Base-by-base conservation (phyloP, 2,113 vertebrate genomes). In the Caloenas nicobarica region DNA sequence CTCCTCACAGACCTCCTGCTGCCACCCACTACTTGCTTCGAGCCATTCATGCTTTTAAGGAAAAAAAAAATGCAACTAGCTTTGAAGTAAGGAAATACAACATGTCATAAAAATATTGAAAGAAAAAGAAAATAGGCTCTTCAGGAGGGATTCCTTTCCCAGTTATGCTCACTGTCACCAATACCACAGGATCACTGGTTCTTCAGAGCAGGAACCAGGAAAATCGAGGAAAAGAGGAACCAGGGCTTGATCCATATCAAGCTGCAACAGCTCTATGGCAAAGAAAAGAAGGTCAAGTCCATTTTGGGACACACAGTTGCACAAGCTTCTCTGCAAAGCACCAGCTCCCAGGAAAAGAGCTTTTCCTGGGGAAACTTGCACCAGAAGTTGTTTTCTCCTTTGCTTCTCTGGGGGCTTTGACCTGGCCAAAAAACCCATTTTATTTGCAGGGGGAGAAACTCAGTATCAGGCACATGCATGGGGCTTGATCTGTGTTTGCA, bases 11-110 rank as follows among this genome's bases (percentile, higher is more conserved):
- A 40, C 16, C 24, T 11, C 50, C 33, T 3, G 14, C 28, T 69
- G 57, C 70, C 36, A 46, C 1, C 16, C 5, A 1, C 0, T 88
- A 17, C 21, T 66, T 0, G 0, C 9, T 71, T 66, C n/a, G 8
- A 44, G 33, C n/a, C 36, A 36, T 54, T 70, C 13, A 18, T 0
- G 2, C 6, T 54, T 72, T 48, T 22, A 56, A 72, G 29, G 0
- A 69, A 54, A 58, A 68, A 38, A 15, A 9, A 60, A 19, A 29
- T 19, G 1, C 5, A 26, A 5, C 34, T 18, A 31, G 7, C 28
- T 74, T 60, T 34, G 31, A 80, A n/a, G 13, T 71, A 48, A 85
- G 46, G 50, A 86, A 86, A 83, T 66, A 82, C 12, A 88, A 26
- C 21, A 36, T 7, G 10, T 15, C 56, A 54, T 66, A 69, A 89